Conservation (phyloP, 2,888 invertebrate species). For the Ypsolopha sequella region DNA sequence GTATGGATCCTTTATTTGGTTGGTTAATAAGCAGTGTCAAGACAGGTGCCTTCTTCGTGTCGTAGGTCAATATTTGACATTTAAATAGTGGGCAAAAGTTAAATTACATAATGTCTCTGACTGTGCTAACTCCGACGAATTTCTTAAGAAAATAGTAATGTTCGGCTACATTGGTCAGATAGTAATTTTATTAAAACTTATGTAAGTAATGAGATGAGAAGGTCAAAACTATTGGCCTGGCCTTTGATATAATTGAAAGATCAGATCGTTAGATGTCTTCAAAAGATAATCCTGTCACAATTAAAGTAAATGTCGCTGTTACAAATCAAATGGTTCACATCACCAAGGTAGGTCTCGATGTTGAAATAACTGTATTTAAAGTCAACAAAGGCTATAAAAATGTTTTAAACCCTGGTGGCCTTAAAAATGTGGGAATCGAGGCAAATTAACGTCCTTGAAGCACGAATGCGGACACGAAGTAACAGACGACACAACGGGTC, state of each 20-base stretch:
- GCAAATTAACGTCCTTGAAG: conserved; percentile 33
- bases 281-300: conserved; percentile 9
- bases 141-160: conserved; percentile 38
- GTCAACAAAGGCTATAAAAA: conserved; percentile 13
- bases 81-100: conserved; percentile 35
- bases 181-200: conserved; percentile 20
- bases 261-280: conserved; percentile 24
- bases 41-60: conserved; percentile 40
- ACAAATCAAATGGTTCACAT: neutral
- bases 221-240: conserved; percentile 22
- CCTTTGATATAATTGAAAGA: conserved; percentile 32
- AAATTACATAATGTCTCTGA: conserved; percentile 36
- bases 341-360: too few species aligned
- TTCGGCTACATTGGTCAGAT: conserved; percentile 24
- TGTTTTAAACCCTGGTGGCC: conserved; percentile 1
- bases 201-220: conserved; percentile 16
- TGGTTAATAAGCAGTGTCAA: conserved; percentile 15
- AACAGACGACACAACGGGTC: conserved; percentile 21
- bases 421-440: neutral
- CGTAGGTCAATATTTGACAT: conserved; percentile 64
- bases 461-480: conserved; percentile 18
- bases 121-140: conserved; percentile 9
- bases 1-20: conserved; percentile 8
- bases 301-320: conserved; percentile 10
- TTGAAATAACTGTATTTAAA: neutral